These are phyloP conservation scores for Myiopsitta monachus DNA, from an alignment of 2,113 vertebrate genomes.

Conservation along the genomic window DNA sequence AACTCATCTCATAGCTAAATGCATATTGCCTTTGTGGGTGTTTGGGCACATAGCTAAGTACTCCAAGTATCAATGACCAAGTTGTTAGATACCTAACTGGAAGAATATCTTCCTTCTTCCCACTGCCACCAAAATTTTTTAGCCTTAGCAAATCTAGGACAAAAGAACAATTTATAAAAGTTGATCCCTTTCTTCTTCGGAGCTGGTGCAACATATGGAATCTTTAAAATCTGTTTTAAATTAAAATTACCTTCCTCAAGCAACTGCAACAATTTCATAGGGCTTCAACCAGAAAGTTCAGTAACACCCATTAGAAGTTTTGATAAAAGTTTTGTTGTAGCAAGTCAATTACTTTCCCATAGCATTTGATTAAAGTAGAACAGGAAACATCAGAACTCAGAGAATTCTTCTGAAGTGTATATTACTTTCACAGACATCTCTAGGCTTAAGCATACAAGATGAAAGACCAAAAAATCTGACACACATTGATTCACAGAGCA, in stretches of 20 bases:
- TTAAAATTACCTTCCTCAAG: background rate
- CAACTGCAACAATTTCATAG: background rate
- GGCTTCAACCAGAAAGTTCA: background rate
- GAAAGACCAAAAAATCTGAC: background rate
- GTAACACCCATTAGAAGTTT: background rate
- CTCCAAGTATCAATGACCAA: background rate
- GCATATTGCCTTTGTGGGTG: background rate
- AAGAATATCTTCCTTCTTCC: background rate
- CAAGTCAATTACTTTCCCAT: background rate
- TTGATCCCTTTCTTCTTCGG: background rate
- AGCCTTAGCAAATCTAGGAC: background rate
- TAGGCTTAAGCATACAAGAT: background rate
- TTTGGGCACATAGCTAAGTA: background rate
- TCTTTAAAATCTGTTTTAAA: background rate
- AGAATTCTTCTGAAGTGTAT: background rate
- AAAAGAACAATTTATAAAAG: background rate
- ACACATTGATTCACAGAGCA: background rate
- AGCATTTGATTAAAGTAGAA: background rate
- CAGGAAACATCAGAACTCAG: background rate
- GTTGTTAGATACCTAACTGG: background rate
- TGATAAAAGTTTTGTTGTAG: background rate
- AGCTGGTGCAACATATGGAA: background rate
- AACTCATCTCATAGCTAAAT: background rate
- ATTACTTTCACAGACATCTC: background rate
- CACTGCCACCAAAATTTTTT: background rate